Percentiles rank a stretch among this genome's conserved stretches.
Conservation (phyloP, 2,113 vertebrate genomes). For the Rhea pennata region DNA sequence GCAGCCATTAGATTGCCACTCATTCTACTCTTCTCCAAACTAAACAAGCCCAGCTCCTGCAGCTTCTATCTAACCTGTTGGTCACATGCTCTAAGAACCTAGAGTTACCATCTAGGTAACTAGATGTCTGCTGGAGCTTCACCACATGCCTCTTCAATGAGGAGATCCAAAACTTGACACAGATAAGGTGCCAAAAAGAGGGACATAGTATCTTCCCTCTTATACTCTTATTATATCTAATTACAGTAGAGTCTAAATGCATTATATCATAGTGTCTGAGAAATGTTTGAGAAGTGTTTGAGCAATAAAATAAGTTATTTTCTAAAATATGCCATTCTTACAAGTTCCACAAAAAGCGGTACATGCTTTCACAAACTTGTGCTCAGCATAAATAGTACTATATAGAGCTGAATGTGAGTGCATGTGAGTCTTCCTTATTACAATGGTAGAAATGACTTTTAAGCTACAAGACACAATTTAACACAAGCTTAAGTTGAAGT, state of each 20-base stretch:
- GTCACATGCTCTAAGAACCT: neutral
- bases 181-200: neutral
- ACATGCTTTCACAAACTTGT: neutral
- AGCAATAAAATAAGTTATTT: neutral
- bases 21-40: neutral
- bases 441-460: neutral
- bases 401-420: neutral
- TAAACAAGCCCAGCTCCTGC: neutral
- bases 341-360: neutral
- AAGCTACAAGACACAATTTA: neutral
- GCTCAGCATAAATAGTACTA: neutral
- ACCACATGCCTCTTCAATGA: too few relatives aligned
- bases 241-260: neutral
- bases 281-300: conserved; percentile 15
- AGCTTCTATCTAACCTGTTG: neutral
- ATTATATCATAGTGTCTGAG: neutral
- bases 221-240: neutral
- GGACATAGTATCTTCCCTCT: neutral
- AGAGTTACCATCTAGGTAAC: neutral
- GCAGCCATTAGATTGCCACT: neutral
- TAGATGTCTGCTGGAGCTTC: neutral
- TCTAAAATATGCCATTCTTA: neutral
- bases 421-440: neutral
- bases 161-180: neutral
- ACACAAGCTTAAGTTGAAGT: neutral